These are phyloP conservation scores for Pseudochaenichthys georgianus DNA, from an alignment of 2,797 vertebrate species.

Conservation along the genomic window DNA sequence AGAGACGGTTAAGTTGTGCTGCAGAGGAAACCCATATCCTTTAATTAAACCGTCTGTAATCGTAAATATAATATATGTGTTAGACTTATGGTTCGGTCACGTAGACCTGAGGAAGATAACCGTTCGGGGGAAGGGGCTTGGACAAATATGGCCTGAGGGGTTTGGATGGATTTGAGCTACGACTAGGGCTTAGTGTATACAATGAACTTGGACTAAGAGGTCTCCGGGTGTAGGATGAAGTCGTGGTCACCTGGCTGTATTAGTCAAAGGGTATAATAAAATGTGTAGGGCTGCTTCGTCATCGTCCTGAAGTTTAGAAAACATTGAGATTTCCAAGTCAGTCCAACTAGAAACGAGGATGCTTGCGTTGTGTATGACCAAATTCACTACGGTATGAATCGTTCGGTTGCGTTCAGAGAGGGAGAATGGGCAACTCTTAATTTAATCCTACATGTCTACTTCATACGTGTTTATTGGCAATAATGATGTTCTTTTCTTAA, in stretches of 20 bases:
- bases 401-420: not conserved
- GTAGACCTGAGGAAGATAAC: conserved; percentile 2
- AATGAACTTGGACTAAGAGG: not conserved
- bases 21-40: conserved; percentile 32
- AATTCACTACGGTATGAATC: not conserved
- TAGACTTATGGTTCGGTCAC: not conserved
- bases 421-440: not conserved
- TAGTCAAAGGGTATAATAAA: not conserved
- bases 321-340: too few relatives aligned
- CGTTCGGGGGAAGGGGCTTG: not conserved
- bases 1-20: conserved; percentile 18
- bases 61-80: conserved; percentile 34
- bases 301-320: conserved; percentile 69
- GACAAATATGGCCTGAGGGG: not conserved
- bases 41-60: conserved; percentile 40
- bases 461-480: not conserved
- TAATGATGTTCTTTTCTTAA: not conserved
- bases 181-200: not conserved
- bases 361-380: not conserved
- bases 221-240: not conserved
- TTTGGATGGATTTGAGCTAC: not conserved
- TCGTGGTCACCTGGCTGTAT: not conserved
- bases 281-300: conserved; percentile 78
- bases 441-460: not conserved
- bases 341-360: not conserved